A percentile compares a stretch with the other conserved stretches of the same genome.
These are phyloP conservation scores for Oryctolagus cuniculus DNA, from an alignment of 2,113 vertebrate species.

Conservation along the genomic window mOryCun1.1 NC_091442.1:98693501-98694000, in stretches of 20 bases:
- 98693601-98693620: neutral
- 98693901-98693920: slow-evolving; percentile 13
- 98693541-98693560: slow-evolving; percentile 24
- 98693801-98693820: neutral
- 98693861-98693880: neutral
- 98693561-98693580: neutral
- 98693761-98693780: neutral
- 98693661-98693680: neutral
- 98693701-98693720: neutral
- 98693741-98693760: neutral
- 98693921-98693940: neutral
- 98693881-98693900: neutral
- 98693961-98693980: slow-evolving; percentile 10
- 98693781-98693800: neutral
- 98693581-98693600: neutral
- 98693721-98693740: slow-evolving; percentile 31
- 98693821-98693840: neutral
- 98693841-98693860: neutral
- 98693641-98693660: slow-evolving; percentile 25
- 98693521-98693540: neutral
- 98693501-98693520: neutral
- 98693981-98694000: neutral
- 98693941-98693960: neutral
- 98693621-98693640: neutral
- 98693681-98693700: neutral